These are phyloP conservation scores for Mesopsocus fuscifrons DNA, from an alignment of 2,888 invertebrate species.

Conservation along the genomic window DNA sequence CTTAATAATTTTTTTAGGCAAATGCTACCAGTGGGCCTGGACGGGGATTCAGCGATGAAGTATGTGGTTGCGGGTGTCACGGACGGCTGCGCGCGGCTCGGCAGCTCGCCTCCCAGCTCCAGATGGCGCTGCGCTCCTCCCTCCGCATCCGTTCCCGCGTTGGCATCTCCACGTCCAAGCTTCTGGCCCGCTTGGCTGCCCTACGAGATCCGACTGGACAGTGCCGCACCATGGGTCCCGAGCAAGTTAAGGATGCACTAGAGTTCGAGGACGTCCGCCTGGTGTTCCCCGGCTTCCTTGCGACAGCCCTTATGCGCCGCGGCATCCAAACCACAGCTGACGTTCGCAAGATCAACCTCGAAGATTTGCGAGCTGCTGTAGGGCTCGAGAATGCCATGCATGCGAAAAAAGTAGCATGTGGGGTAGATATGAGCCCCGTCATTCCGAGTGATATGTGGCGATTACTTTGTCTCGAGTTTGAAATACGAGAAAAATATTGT, in stretches of 20 bases:
- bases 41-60: too few species aligned
- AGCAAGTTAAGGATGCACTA: background rate
- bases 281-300: background rate
- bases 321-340: background rate
- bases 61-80: too few species aligned
- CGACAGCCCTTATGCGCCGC: background rate
- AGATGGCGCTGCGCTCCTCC: background rate
- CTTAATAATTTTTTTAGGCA: too few species aligned
- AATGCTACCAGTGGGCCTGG: too few species aligned
- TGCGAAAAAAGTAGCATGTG: slow-evolving; percentile 48
- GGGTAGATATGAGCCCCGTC: slow-evolving; percentile 52
- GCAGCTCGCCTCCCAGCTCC: background rate
- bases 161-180: background rate
- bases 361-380: background rate
- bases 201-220: background rate
- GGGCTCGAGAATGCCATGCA: slow-evolving; percentile 47
- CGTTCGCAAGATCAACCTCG: background rate
- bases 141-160: background rate
- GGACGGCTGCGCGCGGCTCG: too few species aligned
- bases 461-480: slow-evolving; percentile 47
- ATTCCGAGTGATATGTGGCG: slow-evolving; percentile 57
- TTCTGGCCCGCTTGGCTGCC: background rate
- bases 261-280: background rate
- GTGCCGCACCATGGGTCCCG: background rate
- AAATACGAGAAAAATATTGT: slow-evolving; percentile 51